These are phyloP conservation scores for Oscarella lobularis DNA, from an alignment of 37 sponge, comb jelly and placozoan species.

Conservation along the genomic window DNA sequence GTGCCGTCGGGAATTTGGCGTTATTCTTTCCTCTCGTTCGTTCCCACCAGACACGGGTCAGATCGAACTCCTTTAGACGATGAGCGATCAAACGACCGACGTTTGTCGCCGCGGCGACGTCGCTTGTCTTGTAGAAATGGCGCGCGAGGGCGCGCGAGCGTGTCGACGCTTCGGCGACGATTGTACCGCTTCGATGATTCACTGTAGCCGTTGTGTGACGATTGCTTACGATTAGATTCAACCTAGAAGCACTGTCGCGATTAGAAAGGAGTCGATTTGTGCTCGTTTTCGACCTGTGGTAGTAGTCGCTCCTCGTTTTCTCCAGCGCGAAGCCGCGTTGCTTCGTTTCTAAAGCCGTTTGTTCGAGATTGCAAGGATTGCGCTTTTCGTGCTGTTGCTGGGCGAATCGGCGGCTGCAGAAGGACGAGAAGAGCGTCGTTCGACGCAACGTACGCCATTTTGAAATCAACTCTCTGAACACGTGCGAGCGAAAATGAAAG, in stretches of 20 bases:
- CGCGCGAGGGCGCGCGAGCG: slow-evolving; percentile 63
- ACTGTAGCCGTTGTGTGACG: slow-evolving; percentile 66
- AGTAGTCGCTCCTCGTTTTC: slow-evolving; percentile 45
- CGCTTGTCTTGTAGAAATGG: slow-evolving; percentile 75
- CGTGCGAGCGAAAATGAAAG: too few relatives aligned
- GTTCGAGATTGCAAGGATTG: slow-evolving; percentile 70
- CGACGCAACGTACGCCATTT: too few relatives aligned
- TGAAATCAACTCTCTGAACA: too few relatives aligned
- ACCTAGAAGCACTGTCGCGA: slow-evolving; percentile 18
- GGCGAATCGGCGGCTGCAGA: too few relatives aligned
- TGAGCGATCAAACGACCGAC: slow-evolving; percentile 62
- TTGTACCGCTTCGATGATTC: slow-evolving; percentile 51
- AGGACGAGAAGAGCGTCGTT: too few relatives aligned
- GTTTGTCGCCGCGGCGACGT: slow-evolving; percentile 68
- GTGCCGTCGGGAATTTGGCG: too few relatives aligned
- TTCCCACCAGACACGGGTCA: slow-evolving; percentile 72
- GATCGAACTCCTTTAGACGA: slow-evolving; percentile 41
- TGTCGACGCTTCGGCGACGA: slow-evolving; percentile 66
- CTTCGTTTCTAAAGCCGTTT: slow-evolving; percentile 61
- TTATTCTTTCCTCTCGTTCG: too few relatives aligned
- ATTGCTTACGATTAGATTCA: slow-evolving; percentile 30
- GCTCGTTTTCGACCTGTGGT: slow-evolving; percentile 52
- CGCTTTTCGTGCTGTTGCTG: slow-evolving; percentile 36
- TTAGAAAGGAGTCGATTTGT: too few relatives aligned
- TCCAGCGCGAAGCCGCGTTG: slow-evolving; percentile 55